Base-by-base conservation (phyloP, 2,113 vertebrate species). In the Sigmodon hispidus region DNA sequence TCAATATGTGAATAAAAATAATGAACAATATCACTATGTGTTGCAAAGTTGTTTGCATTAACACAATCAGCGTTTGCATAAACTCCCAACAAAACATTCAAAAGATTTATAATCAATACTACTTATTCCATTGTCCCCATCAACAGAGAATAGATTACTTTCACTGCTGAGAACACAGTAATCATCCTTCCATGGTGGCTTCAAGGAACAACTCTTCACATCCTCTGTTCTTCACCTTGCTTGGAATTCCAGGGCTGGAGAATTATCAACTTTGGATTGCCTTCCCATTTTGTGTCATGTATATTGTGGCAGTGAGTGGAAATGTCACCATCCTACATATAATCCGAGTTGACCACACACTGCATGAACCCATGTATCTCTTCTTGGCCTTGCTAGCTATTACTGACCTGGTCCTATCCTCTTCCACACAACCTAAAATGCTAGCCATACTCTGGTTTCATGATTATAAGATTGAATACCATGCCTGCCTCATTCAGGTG, bases 201-300 rank as follows among this genome's bases (percentile, higher is more conserved):
- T 76, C 55, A 69, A 86, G 57, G 13, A 97, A 94, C 36, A 6
- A 1, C 2, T 90, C 69, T 79, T 97, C 72, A 79, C 88, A 96
- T 21, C 92, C 96, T 17, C 22, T 63, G 1, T 94, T 19, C 65
- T 98, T 98, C 67, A 88, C 95, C 24, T 93, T 98, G 7, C 0
- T 77, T 48, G 97, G 98, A 65, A 97, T 98, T n/a, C 98, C 98
- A 57, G 98, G 96, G 3, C 61, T 98, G 45, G 94, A 98, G 45
- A 70, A 75, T 67, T 89, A 90, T 34, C 97, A 98, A 0, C 97
- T 96, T 63, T 94, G 96, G 97, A 72, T 97, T 69, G 96, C 94
- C 40, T 96, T 98, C 75, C 97, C 93, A 4, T 97, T 98, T 87
- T 97, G 81, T 90, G 19, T 93, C 76, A 96, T 93, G 95, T 97